Conservation (phyloP, 2,113 vertebrate genomes). For the Anguilla rostrata region DNA sequence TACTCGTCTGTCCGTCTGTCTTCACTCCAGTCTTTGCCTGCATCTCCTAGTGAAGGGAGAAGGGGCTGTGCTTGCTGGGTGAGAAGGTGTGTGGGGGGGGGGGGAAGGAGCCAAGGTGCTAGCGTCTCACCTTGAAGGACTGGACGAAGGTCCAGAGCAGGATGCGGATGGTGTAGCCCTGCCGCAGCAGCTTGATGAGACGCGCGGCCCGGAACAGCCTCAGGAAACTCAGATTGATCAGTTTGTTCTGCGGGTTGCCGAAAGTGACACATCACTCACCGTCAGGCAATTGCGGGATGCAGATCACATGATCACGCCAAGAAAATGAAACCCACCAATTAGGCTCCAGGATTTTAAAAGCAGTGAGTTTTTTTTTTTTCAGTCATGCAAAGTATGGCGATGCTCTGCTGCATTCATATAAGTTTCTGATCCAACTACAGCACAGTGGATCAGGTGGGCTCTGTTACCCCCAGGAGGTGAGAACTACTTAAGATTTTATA, state of each 20-base stretch:
- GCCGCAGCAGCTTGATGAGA: constrained; percentile 91
- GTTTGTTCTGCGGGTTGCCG: constrained; percentile 77
- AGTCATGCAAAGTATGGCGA: neutral
- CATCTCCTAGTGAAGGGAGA: neutral
- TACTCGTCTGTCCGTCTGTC: too few relatives aligned
- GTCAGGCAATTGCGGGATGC: neutral
- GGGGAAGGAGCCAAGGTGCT: fast-evolving
- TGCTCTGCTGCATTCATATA: neutral
- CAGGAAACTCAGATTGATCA: constrained; percentile 95
- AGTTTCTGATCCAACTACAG: neutral
- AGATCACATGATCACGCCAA: neutral
- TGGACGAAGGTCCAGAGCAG: constrained; percentile 97
- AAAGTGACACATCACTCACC: neutral
- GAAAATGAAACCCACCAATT: neutral
- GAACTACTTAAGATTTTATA: neutral
- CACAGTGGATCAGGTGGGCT: neutral
- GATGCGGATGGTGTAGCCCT: constrained; percentile 96
- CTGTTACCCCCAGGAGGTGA: neutral
- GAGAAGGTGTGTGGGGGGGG: neutral
- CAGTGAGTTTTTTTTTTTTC: neutral
- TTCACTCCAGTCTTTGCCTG: too few relatives aligned
- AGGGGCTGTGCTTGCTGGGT: neutral
- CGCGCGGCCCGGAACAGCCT: constrained; percentile 90
- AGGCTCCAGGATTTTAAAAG: neutral
- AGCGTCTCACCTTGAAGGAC: constrained; percentile 86